phyloP scores from a whole-genome alignment of 2,113 vertebrate species.

The Pseudorhombus dupliciocellatus region DNA sequence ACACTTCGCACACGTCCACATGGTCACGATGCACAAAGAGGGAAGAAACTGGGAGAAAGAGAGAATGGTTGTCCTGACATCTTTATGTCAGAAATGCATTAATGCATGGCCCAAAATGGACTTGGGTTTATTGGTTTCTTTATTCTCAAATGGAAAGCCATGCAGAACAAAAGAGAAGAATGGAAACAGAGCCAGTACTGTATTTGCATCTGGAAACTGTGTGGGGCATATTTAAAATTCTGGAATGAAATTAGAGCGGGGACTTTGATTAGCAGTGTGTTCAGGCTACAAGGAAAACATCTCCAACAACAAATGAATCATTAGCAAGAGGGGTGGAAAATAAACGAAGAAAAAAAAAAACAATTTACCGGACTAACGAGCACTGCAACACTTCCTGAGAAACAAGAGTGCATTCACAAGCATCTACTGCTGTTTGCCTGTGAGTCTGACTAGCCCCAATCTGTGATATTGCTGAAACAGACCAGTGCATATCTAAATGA shows the following conservation, averaged over 20 bases:
- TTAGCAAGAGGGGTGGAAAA: conserved; percentile 28
- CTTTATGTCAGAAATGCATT: conserved; percentile 57
- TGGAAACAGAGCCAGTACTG: neutral
- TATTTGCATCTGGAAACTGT: conserved; percentile 36
- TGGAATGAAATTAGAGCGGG: conserved; percentile 53
- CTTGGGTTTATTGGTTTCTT: conserved; percentile 52
- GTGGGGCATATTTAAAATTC: conserved; percentile 36
- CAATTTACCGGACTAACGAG: conserved; percentile 50
- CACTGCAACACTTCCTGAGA: conserved; percentile 26
- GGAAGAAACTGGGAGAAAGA: conserved; percentile 34
- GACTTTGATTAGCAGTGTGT: conserved; percentile 47
- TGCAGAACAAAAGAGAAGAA: neutral
- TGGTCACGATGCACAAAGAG: conserved; percentile 27
- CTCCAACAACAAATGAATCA: conserved; percentile 53
- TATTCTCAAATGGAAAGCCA: conserved; percentile 34
- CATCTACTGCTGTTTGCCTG: conserved; percentile 21
- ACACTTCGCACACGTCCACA: conserved; percentile 17
- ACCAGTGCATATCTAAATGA: conserved; percentile 31
- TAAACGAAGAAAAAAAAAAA: conserved; percentile 9
- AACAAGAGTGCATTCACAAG: conserved; percentile 19
- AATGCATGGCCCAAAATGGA: conserved; percentile 47
- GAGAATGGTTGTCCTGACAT: conserved; percentile 45
- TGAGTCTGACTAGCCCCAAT: conserved; percentile 8
- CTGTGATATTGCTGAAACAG: conserved; percentile 26
- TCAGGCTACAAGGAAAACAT: conserved; percentile 51